A percentile compares a stretch with the other conserved stretches of the same genome.
Conservation (phyloP, 1,140 invertebrate genomes). For the Trigoniulus corallinus region DNA sequence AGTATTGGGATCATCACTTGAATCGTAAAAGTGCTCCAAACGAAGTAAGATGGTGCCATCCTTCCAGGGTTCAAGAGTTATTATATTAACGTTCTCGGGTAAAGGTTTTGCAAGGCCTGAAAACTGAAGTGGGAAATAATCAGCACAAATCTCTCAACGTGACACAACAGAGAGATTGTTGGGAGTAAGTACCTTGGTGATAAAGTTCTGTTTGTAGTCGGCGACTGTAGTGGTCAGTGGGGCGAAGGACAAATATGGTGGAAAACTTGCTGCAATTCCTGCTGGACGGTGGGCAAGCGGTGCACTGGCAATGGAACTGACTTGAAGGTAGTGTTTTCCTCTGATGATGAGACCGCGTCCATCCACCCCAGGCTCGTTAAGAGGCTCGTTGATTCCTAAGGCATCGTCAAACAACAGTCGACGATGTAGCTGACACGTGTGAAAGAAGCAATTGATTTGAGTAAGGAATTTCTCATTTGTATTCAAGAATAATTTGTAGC, state of each 20-base stretch:
- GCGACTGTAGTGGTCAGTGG: neutral
- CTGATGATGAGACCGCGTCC: constrained; percentile 58
- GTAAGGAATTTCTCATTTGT: neutral
- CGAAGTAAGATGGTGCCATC: neutral
- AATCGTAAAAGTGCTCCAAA: neutral
- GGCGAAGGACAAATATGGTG: neutral
- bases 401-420: constrained; percentile 71
- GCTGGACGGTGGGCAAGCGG: neutral
- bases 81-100: neutral
- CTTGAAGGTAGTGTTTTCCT: constrained; percentile 42
- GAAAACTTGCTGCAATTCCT: neutral
- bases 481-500: neutral
- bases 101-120: neutral
- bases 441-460: neutral
- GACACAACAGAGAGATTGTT: neutral
- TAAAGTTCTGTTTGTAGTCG: neutral
- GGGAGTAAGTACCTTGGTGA: neutral
- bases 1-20: neutral
- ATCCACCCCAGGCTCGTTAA: constrained; percentile 63
- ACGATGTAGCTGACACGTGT: constrained; percentile 46
- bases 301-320: neutral
- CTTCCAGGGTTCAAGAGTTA: neutral
- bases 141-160: neutral
- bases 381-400: constrained; percentile 78
- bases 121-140: neutral